A percentile compares a stretch with the other conserved stretches of the same genome.
These are phyloP conservation scores for Oenanthe melanoleuca DNA, from an alignment of 2,113 vertebrate genomes.

Conservation along the genomic window DNA sequence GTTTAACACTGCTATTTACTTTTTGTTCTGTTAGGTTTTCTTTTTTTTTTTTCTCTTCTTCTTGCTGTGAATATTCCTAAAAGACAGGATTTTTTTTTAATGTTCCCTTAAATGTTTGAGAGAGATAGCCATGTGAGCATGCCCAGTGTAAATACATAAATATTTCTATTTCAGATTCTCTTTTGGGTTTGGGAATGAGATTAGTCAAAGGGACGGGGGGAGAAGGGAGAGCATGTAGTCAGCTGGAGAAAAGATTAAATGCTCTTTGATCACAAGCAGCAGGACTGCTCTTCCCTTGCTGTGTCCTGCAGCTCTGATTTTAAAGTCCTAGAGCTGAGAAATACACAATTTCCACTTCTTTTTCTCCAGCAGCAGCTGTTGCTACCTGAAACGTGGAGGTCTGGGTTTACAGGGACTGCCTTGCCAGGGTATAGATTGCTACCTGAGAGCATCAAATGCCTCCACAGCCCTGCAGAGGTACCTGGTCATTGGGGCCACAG, in stretches of 20 bases:
- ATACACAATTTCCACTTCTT: neutral
- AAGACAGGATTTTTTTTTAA: neutral
- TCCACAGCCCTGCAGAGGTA: neutral
- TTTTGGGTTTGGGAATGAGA: conserved; percentile 43
- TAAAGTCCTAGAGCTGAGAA: neutral
- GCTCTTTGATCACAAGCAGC: conserved; percentile 41
- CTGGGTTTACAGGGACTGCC: neutral
- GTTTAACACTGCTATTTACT: neutral
- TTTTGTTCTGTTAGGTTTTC: neutral
- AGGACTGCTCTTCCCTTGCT: conserved; percentile 9
- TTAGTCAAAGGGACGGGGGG: neutral
- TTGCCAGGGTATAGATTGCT: neutral
- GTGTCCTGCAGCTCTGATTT: neutral
- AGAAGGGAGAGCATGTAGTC: neutral
- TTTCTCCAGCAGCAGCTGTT: neutral
- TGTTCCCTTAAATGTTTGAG: neutral
- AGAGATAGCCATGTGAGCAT: neutral
- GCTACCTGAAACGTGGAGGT: neutral
- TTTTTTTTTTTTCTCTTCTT: neutral
- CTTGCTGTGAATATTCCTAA: neutral
- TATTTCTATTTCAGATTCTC: conserved; percentile 36
- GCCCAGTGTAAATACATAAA: conserved; percentile 1
- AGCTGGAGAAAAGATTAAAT: conserved; percentile 47
- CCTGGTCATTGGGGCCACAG: neutral
- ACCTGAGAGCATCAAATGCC: accelerated